phyloP scores from a whole-genome alignment of 2,888 invertebrate species.

The Diadegma fenestrale region DNA sequence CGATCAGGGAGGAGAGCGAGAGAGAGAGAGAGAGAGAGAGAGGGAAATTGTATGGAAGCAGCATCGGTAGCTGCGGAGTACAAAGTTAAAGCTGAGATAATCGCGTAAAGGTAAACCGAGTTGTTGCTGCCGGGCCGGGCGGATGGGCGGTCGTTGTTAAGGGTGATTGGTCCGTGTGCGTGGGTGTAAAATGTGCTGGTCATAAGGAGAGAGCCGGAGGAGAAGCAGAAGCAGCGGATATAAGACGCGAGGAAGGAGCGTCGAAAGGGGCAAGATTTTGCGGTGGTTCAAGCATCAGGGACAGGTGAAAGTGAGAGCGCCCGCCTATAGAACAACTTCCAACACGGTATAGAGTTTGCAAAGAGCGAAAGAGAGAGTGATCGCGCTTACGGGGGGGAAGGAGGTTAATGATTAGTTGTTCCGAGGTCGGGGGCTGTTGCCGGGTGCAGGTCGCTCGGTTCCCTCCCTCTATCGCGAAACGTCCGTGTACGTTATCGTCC shows the following conservation, averaged over 20 bases:
- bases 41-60: constrained; percentile 16
- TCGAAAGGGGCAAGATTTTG: constrained; percentile 26
- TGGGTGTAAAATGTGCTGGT: constrained; percentile 18
- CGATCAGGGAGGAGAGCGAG: constrained; percentile 14
- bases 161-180: constrained; percentile 53
- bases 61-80: constrained; percentile 46
- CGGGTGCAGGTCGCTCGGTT: constrained; percentile 82
- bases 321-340: constrained; percentile 59
- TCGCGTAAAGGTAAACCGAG: constrained; percentile 73
- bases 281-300: constrained; percentile 45
- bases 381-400: constrained; percentile 74
- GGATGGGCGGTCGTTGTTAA: constrained; percentile 61
- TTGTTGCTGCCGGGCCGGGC: constrained; percentile 56
- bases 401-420: constrained; percentile 84
- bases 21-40: constrained; percentile 11
- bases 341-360: constrained; percentile 56
- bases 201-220: neutral
- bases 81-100: constrained; percentile 70
- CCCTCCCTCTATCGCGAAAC: constrained; percentile 65
- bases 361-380: constrained; percentile 32
- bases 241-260: constrained; percentile 35
- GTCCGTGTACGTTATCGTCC: constrained; percentile 67
- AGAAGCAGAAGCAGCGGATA: constrained; percentile 7
- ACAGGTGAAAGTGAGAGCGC: constrained; percentile 79
- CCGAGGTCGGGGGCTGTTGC: constrained; percentile 83